Conservation (phyloP, 2,888 invertebrate genomes). For the Odontomyia ornata region DNA sequence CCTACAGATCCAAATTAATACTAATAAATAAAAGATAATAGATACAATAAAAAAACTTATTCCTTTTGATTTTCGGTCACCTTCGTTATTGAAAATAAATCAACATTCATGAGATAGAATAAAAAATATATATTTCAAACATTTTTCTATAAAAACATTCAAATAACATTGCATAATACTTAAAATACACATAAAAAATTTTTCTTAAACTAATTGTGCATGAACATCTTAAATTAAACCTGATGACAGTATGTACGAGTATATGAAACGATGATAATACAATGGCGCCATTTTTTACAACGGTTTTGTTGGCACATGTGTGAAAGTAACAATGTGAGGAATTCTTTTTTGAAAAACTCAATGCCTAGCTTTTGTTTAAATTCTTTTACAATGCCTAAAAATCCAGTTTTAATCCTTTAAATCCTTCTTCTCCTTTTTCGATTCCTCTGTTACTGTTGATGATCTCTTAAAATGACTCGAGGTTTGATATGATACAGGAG, state of each 20-base stretch:
- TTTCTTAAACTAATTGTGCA: not conserved
- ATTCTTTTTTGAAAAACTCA: no score
- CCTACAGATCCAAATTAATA: no score
- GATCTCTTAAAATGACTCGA: conserved; percentile 49
- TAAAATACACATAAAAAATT: not conserved
- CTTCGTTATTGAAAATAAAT: no score
- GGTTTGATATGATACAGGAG: conserved; percentile 43
- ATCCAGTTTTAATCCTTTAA: not conserved
- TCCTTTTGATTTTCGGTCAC: no score
- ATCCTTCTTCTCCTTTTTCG: not conserved
- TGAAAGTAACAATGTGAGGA: no score
- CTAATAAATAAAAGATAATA: no score
- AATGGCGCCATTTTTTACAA: not conserved
- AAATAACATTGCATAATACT: conserved; percentile 2
- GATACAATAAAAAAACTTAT: no score
- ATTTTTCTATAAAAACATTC: not conserved
- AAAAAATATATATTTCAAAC: not conserved
- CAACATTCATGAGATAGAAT: no score
- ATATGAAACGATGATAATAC: not conserved
- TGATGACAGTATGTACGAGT: not conserved
- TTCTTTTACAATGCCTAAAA: no score
- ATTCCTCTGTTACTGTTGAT: not conserved
- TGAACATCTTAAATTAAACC: not conserved
- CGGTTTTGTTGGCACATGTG: not conserved
- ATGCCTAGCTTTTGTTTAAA: no score